Base-by-base conservation (phyloP, 2,888 invertebrate genomes). In the Pantelozetes paolii region DNA sequence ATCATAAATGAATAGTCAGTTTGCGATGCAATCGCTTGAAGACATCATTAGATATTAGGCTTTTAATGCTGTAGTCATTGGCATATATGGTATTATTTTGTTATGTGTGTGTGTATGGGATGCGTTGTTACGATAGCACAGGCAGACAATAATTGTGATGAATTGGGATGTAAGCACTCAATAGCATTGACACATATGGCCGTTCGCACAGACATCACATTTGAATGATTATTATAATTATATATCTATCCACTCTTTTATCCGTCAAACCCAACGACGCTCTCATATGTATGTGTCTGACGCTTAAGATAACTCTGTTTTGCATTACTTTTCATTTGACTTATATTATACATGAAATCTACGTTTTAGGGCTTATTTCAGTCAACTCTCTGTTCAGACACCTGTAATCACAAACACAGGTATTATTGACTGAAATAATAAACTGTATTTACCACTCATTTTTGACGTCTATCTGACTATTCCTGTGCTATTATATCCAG, bases 181-280 rank as follows among this genome's bases (percentile, higher is more conserved):
- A 54, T 20, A 9, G 54, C 54, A 54, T 54, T 23, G 54, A 54
- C 54, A 54, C 54, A 54, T 54, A 54, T 9, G 15, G 50, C 54
- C 45, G 54, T 54, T 36, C 36, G 36, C 36, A 26, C 20, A 54
- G 54, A 54, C 45, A 45, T 45, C 15, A 50, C 50, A 8, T 54
- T 54, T 54, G 54, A 54, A 54, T 54, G 23, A 54, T 54, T 8
- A 54, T 54, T 54, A 54, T 54, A 54, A 54, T 54, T 54, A 54
- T 54, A 54, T 54, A 26, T 18, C 5, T n/a, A 5, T n/a, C 20
- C 5, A 5, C 9, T 9, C 9, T 36, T 36, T 36, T 36, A 36
- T 36, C 5, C 36, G 36, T 36, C 36, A 36, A 36, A 36, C 5
- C 36, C 6, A 36, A 36, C 36, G 36, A 9, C 36, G 45, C 45